Evolutionary conservation across 2,888 invertebrate species (phyloP), one percentile per base, ranked within the genome.

Genomic region (Limenitis camilla): DNA sequence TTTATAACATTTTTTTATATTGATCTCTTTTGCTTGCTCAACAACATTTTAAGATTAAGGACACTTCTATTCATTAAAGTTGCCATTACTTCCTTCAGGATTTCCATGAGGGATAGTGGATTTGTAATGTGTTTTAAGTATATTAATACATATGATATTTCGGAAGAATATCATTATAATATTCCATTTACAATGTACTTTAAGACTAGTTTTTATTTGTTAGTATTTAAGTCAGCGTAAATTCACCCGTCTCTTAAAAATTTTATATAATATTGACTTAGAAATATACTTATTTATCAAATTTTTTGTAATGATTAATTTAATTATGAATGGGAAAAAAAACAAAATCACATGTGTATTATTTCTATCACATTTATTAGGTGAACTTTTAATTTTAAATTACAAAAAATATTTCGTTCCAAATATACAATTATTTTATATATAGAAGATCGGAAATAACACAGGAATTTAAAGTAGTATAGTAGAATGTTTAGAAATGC

Each of bases 201-300:
- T 83, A 83, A 78, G 80, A 61, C 67, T 84, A 81, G 77, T 65
- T 75, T 66, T 82, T 82, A 78, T 69, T 77, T 74, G 70, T 69
- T 82, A 82, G 78, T 63, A 61, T 64, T 51, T 86, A 86, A 85
- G 83, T 60, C 81, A 80, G 78, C 82, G 77, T 86, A 84, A 83
- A 85, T 81, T 85, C 86, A 84, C 87, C 87, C 85, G 86, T 87
- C 85, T 87, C 77, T 85, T 84, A 76, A 88, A 57, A 85, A 76
- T 86, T 88, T 88, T 88, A 86, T 88, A 88, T 85, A 79, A 87
- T 19, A 19, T 81, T 81, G 83, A 87, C 78, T 78, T 87, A 86
- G 87, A 85, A 81, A 84, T 86, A 87, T 87, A 88, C 83, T 86
- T 88, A 88, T 88, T 88, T 88, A 88, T 87, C 83, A 83, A 65